Conservation (phyloP, 2,888 invertebrate genomes). For the Lasioglossum morio region DNA sequence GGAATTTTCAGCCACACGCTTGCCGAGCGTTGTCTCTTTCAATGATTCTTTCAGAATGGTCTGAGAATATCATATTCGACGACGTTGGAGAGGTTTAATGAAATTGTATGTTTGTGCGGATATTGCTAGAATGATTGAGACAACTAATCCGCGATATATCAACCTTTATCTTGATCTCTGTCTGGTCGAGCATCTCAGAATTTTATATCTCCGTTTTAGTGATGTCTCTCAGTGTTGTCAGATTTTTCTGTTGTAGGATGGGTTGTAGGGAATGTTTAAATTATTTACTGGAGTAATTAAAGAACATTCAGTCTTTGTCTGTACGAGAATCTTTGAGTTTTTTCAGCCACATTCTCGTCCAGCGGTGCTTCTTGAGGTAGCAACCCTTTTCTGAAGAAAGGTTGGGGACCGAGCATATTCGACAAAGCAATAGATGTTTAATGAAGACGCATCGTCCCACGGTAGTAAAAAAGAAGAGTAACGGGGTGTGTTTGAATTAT, state of each 20-base stretch:
- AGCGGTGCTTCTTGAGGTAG: background rate
- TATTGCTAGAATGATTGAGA: background rate
- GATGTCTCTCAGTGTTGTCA: background rate
- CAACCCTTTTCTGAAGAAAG: background rate
- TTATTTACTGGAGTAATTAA: background rate
- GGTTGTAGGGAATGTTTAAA: too few relatives aligned
- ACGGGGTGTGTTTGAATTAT: conserved; percentile 5
- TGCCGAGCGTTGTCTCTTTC: background rate
- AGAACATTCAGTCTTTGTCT: background rate
- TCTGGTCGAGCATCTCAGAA: background rate
- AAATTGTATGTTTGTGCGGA: too few relatives aligned
- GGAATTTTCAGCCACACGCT: background rate
- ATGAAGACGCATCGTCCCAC: background rate
- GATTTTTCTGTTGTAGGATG: too few relatives aligned
- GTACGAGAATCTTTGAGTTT: too few relatives aligned
- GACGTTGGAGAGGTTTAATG: background rate
- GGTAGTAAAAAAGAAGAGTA: background rate
- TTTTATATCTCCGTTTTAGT: background rate
- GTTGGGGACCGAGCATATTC: background rate
- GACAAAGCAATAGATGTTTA: background rate
- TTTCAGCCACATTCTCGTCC: background rate
- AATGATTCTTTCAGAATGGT: background rate
- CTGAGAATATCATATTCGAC: background rate
- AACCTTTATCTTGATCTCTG: background rate
- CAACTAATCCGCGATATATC: background rate